Base-by-base conservation (phyloP, 2,888 invertebrate genomes). In the Odontocolon sp. region DNA sequence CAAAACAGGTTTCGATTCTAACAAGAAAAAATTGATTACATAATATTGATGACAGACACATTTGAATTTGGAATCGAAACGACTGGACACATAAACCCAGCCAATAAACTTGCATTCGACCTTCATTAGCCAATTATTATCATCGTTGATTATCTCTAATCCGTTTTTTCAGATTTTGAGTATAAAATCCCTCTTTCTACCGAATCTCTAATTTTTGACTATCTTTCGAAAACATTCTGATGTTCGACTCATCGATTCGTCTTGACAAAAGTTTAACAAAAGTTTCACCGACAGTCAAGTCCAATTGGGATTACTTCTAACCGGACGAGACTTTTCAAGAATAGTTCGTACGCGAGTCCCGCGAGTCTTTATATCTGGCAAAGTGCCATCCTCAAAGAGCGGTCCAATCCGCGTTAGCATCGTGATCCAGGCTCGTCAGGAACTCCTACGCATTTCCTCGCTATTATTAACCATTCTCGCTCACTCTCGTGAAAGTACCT, bases 41-140 rank as follows among this genome's bases (percentile, higher is more conserved):
- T n/a, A n/a, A n/a, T n/a, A n/a, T n/a, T 5, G 1, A 11, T 38
- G 23, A 61, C 38, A n/a, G 21, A 61, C 11, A 33, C 33, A 57
- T 16, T 31, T 45, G 21, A 36, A 42, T 45, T 47, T 31, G 18
- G 8, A 33, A 18, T 54, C 36, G 42, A 63, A 63, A 38, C 54
- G 50, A 61, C 64, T 82, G 83, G 81, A 81, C 57, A n/a, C n/a
- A n/a, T n/a, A n/a, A n/a, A n/a, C 42, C 16, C 61, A 70, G 81
- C 82, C 83, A 82, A 80, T 79, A 78, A 79, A 79, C 76, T 75
- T 28, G 26, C 64, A 28, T 16, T 69, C 63, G 71, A 77, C 79
- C 73, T 78, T 81, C 70, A 52, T 61, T 45, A 14, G 38, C 67
- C 68, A 52, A n/a, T 52, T 26, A 45, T 33, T 47, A 45, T 21